phyloP scores from a whole-genome alignment of 2,113 vertebrate species.

The Channa maculata region DNA sequence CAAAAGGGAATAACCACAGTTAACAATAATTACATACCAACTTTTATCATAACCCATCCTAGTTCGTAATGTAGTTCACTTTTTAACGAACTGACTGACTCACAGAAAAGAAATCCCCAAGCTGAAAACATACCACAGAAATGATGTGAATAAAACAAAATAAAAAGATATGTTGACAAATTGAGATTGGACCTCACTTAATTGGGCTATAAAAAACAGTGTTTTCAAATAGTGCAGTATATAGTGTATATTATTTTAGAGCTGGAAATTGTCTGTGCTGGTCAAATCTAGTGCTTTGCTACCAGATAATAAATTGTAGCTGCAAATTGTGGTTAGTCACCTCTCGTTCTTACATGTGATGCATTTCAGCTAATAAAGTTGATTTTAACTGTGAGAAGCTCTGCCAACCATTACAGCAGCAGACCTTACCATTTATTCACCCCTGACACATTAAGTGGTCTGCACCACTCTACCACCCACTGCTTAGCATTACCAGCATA shows the following conservation, averaged over 20 bases:
- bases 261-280: not conserved
- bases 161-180: not conserved
- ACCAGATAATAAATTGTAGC: conserved; percentile 29
- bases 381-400: conserved; percentile 33
- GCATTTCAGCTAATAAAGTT: conserved; percentile 54
- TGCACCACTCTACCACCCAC: conserved; percentile 61
- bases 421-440: conserved; percentile 63
- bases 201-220: not conserved
- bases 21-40: no score
- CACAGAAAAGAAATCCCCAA: not conserved
- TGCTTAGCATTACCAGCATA: conserved; percentile 61
- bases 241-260: not conserved
- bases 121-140: not conserved
- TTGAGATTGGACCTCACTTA: not conserved
- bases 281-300: conserved; percentile 4
- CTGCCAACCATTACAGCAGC: conserved; percentile 70
- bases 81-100: not conserved
- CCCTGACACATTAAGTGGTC: conserved; percentile 58
- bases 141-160: not conserved
- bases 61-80: no score
- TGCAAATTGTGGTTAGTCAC: conserved; percentile 32
- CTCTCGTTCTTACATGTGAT: conserved; percentile 29
- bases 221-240: not conserved
- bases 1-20: no score
- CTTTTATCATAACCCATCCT: no score